phyloP scores from a whole-genome alignment of 2,113 vertebrate genomes.

The Struthidea cinerea region DNA sequence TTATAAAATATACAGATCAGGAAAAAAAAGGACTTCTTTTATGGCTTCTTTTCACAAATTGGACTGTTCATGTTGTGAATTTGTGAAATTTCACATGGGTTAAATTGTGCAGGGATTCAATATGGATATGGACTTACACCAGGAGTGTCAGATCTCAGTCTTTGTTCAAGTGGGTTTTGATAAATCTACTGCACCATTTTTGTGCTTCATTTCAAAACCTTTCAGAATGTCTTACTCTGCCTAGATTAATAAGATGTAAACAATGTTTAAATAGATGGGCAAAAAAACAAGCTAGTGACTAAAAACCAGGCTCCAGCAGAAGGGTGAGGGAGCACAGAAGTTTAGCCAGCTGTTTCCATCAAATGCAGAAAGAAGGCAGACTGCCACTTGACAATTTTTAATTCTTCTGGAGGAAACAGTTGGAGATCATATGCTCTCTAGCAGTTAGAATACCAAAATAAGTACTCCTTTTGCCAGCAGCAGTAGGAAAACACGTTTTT shows the following conservation, averaged over 20 bases:
- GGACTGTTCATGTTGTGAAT: background rate
- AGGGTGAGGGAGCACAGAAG: background rate
- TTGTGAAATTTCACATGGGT: background rate
- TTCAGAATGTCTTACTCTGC: background rate
- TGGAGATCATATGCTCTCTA: constrained; percentile 48
- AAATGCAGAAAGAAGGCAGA: constrained; percentile 11
- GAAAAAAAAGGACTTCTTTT: background rate
- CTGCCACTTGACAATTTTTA: constrained; percentile 27
- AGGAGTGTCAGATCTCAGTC: background rate
- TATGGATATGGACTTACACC: background rate
- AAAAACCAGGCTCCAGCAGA: background rate
- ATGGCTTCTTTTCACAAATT: background rate
- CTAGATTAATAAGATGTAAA: background rate
- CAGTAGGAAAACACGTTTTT: constrained; percentile 3
- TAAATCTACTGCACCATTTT: background rate
- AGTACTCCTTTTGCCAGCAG: constrained; percentile 13
- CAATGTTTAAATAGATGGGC: background rate
- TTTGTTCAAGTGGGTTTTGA: background rate
- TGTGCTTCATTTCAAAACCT: background rate
- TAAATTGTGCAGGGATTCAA: background rate
- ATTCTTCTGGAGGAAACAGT: constrained; percentile 42
- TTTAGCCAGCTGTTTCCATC: constrained; percentile 21
- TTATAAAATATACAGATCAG: background rate
- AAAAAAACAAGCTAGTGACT: background rate
- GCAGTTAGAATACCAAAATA: constrained; percentile 44